Evolutionary conservation across 2,888 invertebrate species (phyloP).

Genomic region (Phytoseiulus persimilis): DNA sequence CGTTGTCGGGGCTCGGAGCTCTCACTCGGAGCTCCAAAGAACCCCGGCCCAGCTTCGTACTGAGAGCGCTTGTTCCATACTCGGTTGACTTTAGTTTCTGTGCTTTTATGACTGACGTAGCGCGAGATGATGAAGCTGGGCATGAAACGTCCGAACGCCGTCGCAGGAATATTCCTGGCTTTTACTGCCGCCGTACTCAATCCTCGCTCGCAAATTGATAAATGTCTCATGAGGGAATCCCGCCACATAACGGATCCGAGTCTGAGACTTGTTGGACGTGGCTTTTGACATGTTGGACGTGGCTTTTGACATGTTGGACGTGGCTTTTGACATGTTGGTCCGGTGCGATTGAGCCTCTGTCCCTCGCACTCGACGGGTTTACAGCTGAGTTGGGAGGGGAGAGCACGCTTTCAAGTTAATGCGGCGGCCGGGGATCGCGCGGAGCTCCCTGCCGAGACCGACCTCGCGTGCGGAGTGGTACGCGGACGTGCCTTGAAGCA

Average conservation of each 20-base stretch:
- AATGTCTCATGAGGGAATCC: neutral
- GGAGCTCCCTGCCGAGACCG: neutral
- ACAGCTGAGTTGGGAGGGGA: neutral
- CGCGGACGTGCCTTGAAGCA: neutral
- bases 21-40: neutral
- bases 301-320: neutral
- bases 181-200: neutral
- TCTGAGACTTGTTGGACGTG: neutral
- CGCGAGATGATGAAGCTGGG: no score
- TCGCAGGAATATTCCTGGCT: neutral
- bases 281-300: neutral
- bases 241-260: neutral
- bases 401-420: neutral
- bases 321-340: neutral
- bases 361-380: neutral
- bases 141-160: neutral
- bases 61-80: neutral
- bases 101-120: no score
- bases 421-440: neutral
- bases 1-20: neutral
- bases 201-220: neutral
- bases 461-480: neutral
- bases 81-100: neutral
- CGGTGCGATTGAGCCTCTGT: neutral
- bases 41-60: neutral